Conservation (phyloP, 2,888 invertebrate species). For the Laspeyria flexula region DNA sequence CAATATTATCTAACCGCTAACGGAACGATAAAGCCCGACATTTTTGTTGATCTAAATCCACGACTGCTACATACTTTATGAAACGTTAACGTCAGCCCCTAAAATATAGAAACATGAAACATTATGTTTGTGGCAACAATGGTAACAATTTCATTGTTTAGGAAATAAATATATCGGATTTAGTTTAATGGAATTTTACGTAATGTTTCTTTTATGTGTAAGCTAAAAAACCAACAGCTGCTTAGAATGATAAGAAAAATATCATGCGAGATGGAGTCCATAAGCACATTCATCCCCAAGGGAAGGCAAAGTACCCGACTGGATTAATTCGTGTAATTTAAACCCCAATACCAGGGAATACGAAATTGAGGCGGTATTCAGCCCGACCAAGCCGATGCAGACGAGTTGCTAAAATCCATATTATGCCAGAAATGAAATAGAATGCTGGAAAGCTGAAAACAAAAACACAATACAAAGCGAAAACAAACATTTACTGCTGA, state of each 20-base stretch:
- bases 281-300: conserved; percentile 61
- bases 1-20: background rate
- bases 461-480: conserved; percentile 1
- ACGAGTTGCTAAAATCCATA: conserved; percentile 28
- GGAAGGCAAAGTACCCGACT: conserved; percentile 59
- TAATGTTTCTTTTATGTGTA: background rate
- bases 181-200: background rate
- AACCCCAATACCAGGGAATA: conserved; percentile 77
- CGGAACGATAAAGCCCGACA: conserved; percentile 7
- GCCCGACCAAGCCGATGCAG: conserved; percentile 41
- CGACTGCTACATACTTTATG: conserved; percentile 16
- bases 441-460: conserved; percentile 6
- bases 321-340: conserved; percentile 81
- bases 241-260: conserved; percentile 43
- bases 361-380: conserved; percentile 66
- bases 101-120: conserved; percentile 28
- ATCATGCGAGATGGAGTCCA: conserved; percentile 46
- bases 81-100: conserved; percentile 15
- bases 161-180: conserved; percentile 7
- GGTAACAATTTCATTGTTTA: conserved; percentile 21
- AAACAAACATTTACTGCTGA: conserved; percentile 15
- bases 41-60: conserved; percentile 4
- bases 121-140: conserved; percentile 19
- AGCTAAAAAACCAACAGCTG: background rate
- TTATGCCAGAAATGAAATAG: background rate